Evolutionary conservation across 2,888 invertebrate species (phyloP), one percentile per base, ranked within the genome.

Genomic region (Xestobium rufovillosum): DNA sequence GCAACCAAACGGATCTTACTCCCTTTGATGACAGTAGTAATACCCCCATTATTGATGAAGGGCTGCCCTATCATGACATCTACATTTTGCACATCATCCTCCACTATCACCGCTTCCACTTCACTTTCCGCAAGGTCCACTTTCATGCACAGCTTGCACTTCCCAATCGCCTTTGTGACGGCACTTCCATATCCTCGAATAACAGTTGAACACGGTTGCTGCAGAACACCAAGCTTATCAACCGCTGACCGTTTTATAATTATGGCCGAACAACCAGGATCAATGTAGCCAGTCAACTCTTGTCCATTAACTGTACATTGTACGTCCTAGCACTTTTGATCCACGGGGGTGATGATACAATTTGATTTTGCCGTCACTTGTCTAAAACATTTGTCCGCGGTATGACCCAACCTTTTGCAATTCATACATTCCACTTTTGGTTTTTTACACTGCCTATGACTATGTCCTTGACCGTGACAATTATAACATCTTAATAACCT

Each of bases 1-100:
- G n/a, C n/a, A n/a, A n/a, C n/a, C n/a, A n/a, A n/a, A n/a, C n/a
- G n/a, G n/a, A n/a, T n/a, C n/a, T n/a, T n/a, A n/a, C n/a, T n/a
- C n/a, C n/a, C n/a, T n/a, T n/a, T n/a, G n/a, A n/a, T n/a, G n/a
- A n/a, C n/a, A n/a, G n/a, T n/a, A n/a, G n/a, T n/a, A n/a, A n/a
- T n/a, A n/a, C n/a, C n/a, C n/a, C n/a, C n/a, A n/a, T 19, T 19
- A n/a, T 19, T 19, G n/a, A 19, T 19, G 23, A 19, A 19, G 23
- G 23, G 6, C n/a, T 19, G 23, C n/a, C 23, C 23, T n/a, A 19
- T n/a, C 6, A 19, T 6, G 6, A 19, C 23, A 8, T 6, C 6
- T 8, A 19, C 23, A n/a, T 19, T 19, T 19, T 19, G 23, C 6
- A 19, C 23, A 19, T n/a, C n/a, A n/a, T 19, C n/a, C 6, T 19